Conservation (phyloP, 2,888 invertebrate genomes). For the Brachyopa scutellaris region DNA sequence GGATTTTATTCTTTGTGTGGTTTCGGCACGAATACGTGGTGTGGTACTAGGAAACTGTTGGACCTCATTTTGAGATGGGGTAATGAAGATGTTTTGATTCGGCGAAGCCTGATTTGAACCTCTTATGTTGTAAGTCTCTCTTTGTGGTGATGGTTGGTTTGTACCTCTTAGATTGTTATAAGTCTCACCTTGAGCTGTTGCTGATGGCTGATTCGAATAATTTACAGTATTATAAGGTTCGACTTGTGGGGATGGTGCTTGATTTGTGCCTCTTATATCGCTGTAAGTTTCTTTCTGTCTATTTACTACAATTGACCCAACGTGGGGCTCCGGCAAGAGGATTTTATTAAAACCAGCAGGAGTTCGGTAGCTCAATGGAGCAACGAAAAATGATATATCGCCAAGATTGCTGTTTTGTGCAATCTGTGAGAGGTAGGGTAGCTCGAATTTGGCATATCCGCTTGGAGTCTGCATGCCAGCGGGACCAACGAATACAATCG, state of each 20-base stretch:
- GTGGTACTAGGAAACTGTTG: conserved; percentile 59
- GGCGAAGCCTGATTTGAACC: conserved; percentile 20
- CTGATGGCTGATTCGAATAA: conserved; percentile 31
- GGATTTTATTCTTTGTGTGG: conserved; percentile 65
- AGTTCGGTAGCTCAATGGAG: conserved; percentile 92
- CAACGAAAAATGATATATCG: conserved; percentile 92
- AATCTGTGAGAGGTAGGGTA: conserved; percentile 88
- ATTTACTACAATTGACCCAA: conserved; percentile 91
- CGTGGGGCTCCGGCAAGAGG: conserved; percentile 92
- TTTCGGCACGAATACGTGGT: conserved; percentile 33
- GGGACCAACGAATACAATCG: conserved; percentile 92
- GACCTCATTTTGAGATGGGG: conserved; percentile 73
- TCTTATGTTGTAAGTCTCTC: conserved; percentile 24
- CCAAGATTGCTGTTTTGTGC: conserved; percentile 85
- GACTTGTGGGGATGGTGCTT: neutral
- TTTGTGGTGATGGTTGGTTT: conserved; percentile 31
- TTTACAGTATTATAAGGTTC: conserved; percentile 1
- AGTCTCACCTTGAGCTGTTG: conserved; percentile 22
- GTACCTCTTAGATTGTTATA: conserved; percentile 41
- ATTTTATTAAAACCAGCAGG: conserved; percentile 93
- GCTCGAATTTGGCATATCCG: conserved; percentile 90
- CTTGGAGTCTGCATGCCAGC: conserved; percentile 87
- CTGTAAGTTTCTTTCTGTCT: conserved; percentile 76
- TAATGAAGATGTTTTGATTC: conserved; percentile 74
- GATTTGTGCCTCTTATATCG: conserved; percentile 36